A percentile compares a stretch with the other conserved stretches of the same genome.
These are phyloP conservation scores for Plectrocnemia conspersa DNA, from an alignment of 1,140 invertebrate species.

Conservation along the genomic window DNA sequence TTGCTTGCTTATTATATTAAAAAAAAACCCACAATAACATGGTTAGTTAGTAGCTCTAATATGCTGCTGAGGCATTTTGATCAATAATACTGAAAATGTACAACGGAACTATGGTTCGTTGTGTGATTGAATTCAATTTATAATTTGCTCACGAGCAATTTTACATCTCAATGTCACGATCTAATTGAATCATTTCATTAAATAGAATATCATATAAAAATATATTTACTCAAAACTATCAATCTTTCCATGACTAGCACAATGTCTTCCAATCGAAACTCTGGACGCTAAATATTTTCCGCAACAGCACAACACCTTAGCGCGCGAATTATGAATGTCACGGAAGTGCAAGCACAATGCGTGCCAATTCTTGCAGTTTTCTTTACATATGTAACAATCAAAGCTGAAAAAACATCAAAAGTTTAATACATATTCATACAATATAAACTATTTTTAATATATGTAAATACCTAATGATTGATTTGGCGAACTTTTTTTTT, in stretches of 20 bases:
- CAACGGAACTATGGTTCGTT: no score
- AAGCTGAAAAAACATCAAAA: constrained; percentile 25
- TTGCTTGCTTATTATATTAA: no score
- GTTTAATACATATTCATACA: neutral
- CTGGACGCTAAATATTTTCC: constrained; percentile 33
- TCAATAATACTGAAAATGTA: no score
- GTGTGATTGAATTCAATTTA: no score
- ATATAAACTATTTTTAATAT: neutral
- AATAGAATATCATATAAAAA: no score
- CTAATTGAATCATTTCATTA: no score
- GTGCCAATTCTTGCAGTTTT: constrained; percentile 32
- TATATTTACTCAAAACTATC: constrained; percentile 26
- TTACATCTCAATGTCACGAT: no score
- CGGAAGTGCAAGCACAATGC: constrained; percentile 33
- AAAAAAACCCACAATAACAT: no score
- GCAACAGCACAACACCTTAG: constrained; percentile 33
- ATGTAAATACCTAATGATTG: constrained; percentile 2
- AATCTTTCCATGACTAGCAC: constrained; percentile 31
- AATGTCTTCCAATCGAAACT: constrained; percentile 33
- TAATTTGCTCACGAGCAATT: no score
- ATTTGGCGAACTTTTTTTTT: constrained; percentile 13
- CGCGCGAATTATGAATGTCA: constrained; percentile 27
- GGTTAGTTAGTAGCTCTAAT: no score
- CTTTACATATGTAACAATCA: constrained; percentile 33
- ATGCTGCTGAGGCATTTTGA: no score